phyloP scores from a whole-genome alignment of 2,888 invertebrate species.

The Microctonus aethiopoides region DNA sequence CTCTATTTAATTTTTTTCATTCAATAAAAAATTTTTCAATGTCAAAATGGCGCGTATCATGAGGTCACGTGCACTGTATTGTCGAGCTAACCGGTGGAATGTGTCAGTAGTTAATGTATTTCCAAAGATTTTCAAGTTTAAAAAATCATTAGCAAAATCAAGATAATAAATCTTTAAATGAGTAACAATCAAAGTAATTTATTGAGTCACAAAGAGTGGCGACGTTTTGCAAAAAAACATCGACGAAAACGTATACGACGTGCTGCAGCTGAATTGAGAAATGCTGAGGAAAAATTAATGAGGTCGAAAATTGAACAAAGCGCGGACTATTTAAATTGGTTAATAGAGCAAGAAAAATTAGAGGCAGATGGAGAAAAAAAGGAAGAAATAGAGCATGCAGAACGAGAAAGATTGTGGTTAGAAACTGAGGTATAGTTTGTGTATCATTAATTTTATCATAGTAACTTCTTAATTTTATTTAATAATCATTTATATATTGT shows the following conservation, averaged over 20 bases:
- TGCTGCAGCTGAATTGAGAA: conserved; percentile 71
- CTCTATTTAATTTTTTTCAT: too few species aligned
- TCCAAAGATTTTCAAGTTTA: background rate
- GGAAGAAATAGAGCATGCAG: conserved; percentile 70
- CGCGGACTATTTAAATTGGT: conserved; percentile 68
- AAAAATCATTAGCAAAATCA: too few species aligned
- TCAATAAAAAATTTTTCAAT: conserved; percentile 17
- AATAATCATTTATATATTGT: background rate
- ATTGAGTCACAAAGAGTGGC: conserved; percentile 76
- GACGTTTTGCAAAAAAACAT: conserved; percentile 78
- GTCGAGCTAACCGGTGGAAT: background rate
- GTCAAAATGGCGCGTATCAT: background rate
- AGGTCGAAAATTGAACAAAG: conserved; percentile 66
- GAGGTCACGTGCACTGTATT: background rate
- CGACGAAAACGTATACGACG: conserved; percentile 77
- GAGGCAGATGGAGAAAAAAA: conserved; percentile 70
- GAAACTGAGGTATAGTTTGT: conserved; percentile 70
- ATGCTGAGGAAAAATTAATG: conserved; percentile 70
- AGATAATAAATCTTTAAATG: background rate
- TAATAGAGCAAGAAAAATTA: conserved; percentile 69
- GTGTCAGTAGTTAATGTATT: background rate
- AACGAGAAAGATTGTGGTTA: conserved; percentile 76
- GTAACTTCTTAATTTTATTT: background rate
- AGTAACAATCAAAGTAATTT: conserved; percentile 1
- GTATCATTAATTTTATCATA: conserved; percentile 11